Evolutionary conservation across 2,113 vertebrate genomes (phyloP).

Genomic region (Gnathonemus longibarbis): DNA sequence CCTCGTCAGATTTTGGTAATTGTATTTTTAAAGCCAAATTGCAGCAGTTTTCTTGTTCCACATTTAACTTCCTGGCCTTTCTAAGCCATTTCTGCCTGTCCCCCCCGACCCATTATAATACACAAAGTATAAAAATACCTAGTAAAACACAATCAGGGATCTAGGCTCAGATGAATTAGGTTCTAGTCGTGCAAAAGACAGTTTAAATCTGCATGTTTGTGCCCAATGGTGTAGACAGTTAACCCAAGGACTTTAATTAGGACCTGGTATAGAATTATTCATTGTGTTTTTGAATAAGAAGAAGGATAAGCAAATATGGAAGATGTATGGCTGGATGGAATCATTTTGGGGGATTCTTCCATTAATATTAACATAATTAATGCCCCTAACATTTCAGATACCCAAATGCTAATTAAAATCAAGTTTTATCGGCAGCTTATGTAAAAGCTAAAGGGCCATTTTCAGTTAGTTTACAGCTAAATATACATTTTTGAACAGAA

Average conservation of each 20-base stretch:
- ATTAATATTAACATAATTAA: background rate
- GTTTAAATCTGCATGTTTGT: background rate
- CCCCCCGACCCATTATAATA: background rate
- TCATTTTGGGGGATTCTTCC: background rate
- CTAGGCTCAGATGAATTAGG: background rate
- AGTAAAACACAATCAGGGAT: background rate
- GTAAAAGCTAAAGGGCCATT: background rate
- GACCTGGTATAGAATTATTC: background rate
- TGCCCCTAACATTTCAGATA: background rate
- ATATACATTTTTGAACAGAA: background rate
- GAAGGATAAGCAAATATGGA: background rate
- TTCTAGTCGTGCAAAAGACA: background rate
- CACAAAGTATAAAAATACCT: background rate
- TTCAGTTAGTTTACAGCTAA: background rate
- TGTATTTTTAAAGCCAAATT: background rate
- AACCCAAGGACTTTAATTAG: background rate
- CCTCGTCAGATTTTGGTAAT: background rate
- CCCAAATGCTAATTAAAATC: background rate
- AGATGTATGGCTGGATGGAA: background rate
- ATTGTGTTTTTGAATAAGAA: background rate
- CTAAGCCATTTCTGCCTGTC: background rate
- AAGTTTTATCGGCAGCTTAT: background rate
- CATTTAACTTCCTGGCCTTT: background rate
- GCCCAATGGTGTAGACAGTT: background rate
- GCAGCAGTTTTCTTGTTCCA: background rate